A percentile compares a stretch with the other conserved stretches of the same genome.
phyloP scores from a whole-genome alignment of 2,113 vertebrate genomes.

The Entelurus aequoreus region DNA sequence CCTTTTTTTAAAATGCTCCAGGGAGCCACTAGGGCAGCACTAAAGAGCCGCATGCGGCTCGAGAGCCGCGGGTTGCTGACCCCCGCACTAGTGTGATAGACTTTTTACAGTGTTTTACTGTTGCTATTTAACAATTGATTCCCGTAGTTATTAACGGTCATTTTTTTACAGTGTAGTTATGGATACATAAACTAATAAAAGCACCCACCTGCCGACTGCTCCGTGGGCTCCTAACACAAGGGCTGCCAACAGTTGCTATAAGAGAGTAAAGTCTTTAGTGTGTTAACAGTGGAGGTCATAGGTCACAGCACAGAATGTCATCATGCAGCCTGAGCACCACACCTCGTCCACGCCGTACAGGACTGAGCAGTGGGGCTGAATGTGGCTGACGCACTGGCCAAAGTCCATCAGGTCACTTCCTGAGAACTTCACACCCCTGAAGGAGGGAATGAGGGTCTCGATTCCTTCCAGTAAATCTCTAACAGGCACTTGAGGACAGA shows the following conservation, averaged over 20 bases:
- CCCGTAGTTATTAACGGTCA: no score
- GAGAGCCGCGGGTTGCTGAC: no score
- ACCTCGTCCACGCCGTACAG: conserved; percentile 94
- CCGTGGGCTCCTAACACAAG: conserved; percentile 82
- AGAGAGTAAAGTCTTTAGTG: conserved; percentile 6
- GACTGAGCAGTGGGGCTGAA: conserved; percentile 63
- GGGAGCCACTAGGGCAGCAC: no score
- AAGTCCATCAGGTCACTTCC: conserved; percentile 85
- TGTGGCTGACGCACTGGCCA: conserved; percentile 78
- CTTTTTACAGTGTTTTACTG: no score
- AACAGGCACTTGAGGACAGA: conserved; percentile 69
- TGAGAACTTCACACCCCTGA: conserved; percentile 88
- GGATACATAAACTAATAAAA: neutral
- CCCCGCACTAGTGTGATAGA: no score
- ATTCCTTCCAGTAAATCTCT: conserved; percentile 82
- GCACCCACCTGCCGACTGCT: conserved; percentile 86
- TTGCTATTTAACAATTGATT: no score
- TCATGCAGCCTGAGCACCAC: conserved; percentile 26
- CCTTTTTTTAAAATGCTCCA: no score
- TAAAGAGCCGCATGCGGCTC: no score
- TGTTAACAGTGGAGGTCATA: neutral
- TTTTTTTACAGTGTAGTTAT: no score
- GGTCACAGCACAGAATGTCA: neutral
- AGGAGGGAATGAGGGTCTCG: conserved; percentile 80
- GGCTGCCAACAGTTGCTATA: conserved; percentile 84